A percentile compares a stretch with the other conserved stretches of the same genome.
These are phyloP conservation scores for Gobiocypris rarus DNA, from an alignment of 2,113 vertebrate species.

Conservation along the genomic window DNA sequence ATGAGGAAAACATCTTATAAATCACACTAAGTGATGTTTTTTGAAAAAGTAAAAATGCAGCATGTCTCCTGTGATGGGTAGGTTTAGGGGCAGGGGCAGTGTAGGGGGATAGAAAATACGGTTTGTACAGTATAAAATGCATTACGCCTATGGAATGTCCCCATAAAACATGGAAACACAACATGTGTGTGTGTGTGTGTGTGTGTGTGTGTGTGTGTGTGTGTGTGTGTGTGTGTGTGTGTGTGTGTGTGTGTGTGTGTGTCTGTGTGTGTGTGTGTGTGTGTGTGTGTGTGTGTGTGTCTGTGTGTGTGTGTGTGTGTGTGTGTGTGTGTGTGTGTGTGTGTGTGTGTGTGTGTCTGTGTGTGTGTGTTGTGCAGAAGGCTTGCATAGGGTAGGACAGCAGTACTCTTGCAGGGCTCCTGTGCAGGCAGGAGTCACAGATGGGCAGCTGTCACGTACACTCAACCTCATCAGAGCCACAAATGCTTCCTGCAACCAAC, in stretches of 20 bases:
- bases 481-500: not conserved
- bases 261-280: too few species aligned
- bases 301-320: not conserved
- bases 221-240: not conserved
- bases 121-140: too few species aligned
- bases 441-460: slow-evolving; percentile 44
- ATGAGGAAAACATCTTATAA: too few species aligned
- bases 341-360: not conserved
- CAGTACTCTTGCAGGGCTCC: slow-evolving; percentile 48
- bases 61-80: too few species aligned
- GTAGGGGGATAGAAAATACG: too few species aligned
- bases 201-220: not conserved
- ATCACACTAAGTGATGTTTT: too few species aligned
- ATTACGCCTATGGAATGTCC: too few species aligned
- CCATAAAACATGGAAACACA: too few species aligned
- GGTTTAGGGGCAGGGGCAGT: too few species aligned
- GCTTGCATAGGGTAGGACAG: slow-evolving; percentile 35
- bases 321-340: not conserved
- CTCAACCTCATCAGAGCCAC: slow-evolving; percentile 19
- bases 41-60: too few species aligned
- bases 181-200: not conserved
- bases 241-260: too few species aligned
- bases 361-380: slow-evolving; percentile 36
- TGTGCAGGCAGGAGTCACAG: slow-evolving; percentile 43
- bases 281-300: too few species aligned